These are phyloP conservation scores for Drosophila anomelani DNA, from an alignment of 2,888 invertebrate species.

Conservation along the genomic window DNA sequence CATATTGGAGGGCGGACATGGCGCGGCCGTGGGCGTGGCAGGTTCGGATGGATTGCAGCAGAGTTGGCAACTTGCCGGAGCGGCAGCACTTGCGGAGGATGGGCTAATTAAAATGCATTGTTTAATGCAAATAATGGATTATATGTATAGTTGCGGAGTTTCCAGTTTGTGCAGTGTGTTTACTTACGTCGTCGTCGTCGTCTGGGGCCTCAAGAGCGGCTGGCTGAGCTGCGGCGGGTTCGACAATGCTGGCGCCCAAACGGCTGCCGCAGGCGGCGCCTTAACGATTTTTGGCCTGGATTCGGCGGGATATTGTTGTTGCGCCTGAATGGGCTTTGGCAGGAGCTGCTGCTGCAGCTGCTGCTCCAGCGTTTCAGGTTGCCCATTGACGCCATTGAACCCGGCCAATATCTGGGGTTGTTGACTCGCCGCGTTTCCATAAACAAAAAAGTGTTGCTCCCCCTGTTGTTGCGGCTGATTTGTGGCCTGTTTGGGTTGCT, in stretches of 20 bases:
- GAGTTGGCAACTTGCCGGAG: conserved; percentile 44
- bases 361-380: conserved; percentile 42
- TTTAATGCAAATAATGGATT: conserved; percentile 54
- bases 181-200: conserved; percentile 54
- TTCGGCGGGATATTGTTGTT: conserved; percentile 41
- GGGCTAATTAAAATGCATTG: conserved; percentile 76
- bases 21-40: conserved; percentile 21
- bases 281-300: conserved; percentile 48
- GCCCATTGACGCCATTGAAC: conserved; percentile 76
- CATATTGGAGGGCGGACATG: conserved; percentile 33
- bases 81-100: conserved; percentile 37
- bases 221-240: conserved; percentile 14
- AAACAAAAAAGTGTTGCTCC: conserved; percentile 67
- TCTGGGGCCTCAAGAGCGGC: conserved; percentile 33
- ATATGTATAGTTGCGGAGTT: conserved; percentile 47
- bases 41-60: conserved; percentile 53
- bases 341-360: conserved; percentile 22
- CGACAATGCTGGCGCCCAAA: conserved; percentile 40
- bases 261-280: conserved; percentile 49
- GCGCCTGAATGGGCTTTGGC: conserved; percentile 50
- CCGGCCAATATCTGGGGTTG: conserved; percentile 69
- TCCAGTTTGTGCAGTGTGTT: conserved; percentile 25
- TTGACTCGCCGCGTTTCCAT: conserved; percentile 67
- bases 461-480: conserved; percentile 42
- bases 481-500: conserved; percentile 31